phyloP scores from a whole-genome alignment of 1,140 invertebrate species.

The Eriocheir sinensis region DNA sequence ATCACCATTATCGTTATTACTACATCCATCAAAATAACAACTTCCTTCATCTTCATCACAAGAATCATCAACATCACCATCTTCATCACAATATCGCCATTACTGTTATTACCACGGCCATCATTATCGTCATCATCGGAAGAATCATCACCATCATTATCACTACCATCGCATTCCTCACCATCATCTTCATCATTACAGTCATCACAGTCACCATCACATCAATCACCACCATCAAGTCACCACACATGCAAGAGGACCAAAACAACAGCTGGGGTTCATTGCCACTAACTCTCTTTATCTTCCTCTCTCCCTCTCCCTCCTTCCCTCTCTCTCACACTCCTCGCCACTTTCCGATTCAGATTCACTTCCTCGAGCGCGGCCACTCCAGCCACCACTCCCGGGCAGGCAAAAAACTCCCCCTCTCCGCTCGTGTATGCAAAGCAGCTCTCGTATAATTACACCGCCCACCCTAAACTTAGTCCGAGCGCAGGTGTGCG shows the following conservation, averaged over 20 bases:
- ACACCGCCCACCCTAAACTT: neutral
- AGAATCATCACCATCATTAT: neutral
- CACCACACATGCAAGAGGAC: too few species aligned
- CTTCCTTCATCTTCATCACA: neutral
- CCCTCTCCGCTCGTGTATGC: neutral
- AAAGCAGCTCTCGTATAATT: constrained; percentile 24
- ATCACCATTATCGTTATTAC: too few species aligned
- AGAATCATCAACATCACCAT: too few species aligned
- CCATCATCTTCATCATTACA: neutral
- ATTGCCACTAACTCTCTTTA: too few species aligned
- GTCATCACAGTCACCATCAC: too few species aligned
- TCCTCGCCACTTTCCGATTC: neutral
- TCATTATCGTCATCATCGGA: neutral
- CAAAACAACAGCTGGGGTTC: neutral
- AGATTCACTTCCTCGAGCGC: neutral
- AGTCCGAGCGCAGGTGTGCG: neutral
- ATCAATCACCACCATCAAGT: too few species aligned
- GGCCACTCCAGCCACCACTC: neutral
- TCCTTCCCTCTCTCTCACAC: too few species aligned
- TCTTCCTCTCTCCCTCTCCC: too few species aligned
- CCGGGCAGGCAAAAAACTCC: neutral
- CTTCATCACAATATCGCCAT: neutral
- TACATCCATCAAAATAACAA: too few species aligned
- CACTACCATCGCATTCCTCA: neutral
- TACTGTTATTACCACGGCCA: neutral